phyloP scores from a whole-genome alignment of 2,113 vertebrate species.

The Elgaria multicarinata region DNA sequence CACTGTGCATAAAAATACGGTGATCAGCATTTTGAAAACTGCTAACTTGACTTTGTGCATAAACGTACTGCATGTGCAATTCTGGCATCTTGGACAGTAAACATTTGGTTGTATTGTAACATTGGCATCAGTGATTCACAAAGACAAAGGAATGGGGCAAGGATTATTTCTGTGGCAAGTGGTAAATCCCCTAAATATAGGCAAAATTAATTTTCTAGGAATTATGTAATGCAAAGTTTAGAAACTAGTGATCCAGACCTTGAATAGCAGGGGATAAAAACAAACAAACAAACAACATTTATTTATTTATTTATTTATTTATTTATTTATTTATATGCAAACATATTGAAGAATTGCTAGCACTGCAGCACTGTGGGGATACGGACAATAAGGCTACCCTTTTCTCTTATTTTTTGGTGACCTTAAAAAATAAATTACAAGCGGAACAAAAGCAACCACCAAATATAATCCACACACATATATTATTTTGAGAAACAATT shows the following conservation, averaged over 20 bases:
- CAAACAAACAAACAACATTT: neutral
- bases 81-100: neutral
- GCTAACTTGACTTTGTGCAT: neutral
- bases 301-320: neutral
- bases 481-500: conserved; percentile 3
- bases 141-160: neutral
- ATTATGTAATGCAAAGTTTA: neutral
- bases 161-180: neutral
- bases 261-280: neutral
- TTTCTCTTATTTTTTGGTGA: neutral
- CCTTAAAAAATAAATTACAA: neutral
- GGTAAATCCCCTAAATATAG: no score
- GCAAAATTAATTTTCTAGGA: neutral
- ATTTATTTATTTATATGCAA: neutral
- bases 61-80: neutral
- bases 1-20: neutral
- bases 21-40: neutral
- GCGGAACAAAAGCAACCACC: neutral
- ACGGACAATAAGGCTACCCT: neutral
- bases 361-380: neutral
- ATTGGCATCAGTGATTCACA: neutral
- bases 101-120: neutral
- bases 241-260: neutral
- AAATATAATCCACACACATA: neutral
- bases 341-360: neutral